Evolutionary conservation across 2,888 invertebrate species (phyloP).

Genomic region (Tyria jacobaeae): DNA sequence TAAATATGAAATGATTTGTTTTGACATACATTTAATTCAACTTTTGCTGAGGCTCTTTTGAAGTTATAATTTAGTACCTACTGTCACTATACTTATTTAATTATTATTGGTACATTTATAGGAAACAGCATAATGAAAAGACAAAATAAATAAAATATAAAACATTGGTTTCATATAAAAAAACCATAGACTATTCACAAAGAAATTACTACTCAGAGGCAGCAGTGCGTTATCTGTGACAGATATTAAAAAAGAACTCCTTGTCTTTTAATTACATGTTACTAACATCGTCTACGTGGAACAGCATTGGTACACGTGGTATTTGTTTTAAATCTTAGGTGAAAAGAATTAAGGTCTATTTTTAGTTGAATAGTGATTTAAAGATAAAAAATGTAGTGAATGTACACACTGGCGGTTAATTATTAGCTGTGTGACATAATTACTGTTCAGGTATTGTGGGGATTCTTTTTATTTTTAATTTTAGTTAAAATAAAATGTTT

Average conservation of each 20-base stretch:
- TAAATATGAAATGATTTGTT: constrained; percentile 8
- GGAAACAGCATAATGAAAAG: neutral
- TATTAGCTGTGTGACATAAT: constrained; percentile 73
- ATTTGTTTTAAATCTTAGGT: constrained; percentile 50
- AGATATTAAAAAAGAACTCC: constrained; percentile 63
- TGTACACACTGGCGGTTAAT: constrained; percentile 64
- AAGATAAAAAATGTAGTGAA: constrained; percentile 62
- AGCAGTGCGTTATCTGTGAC: constrained; percentile 62
- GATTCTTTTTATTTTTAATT: constrained; percentile 56
- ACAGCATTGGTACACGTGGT: constrained; percentile 23
- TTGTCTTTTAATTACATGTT: constrained; percentile 67
- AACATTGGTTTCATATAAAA: constrained; percentile 41
- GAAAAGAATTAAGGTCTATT: constrained; percentile 52
- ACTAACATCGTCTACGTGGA: constrained; percentile 50
- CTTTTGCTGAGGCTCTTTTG: neutral
- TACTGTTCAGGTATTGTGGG: constrained; percentile 55
- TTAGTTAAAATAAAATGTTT: constrained; percentile 51
- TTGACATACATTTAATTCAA: neutral
- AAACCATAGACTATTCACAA: constrained; percentile 50
- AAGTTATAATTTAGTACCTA: neutral
- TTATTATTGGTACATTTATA: neutral
- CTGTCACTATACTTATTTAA: neutral
- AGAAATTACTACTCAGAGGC: constrained; percentile 59
- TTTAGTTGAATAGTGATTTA: constrained; percentile 50
- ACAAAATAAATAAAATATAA: constrained; percentile 19